Evolutionary conservation across 92 coral and sea anemone species (phyloP), one percentile per base, ranked within the genome.

Genomic region (Heteractis magnifica): DNA sequence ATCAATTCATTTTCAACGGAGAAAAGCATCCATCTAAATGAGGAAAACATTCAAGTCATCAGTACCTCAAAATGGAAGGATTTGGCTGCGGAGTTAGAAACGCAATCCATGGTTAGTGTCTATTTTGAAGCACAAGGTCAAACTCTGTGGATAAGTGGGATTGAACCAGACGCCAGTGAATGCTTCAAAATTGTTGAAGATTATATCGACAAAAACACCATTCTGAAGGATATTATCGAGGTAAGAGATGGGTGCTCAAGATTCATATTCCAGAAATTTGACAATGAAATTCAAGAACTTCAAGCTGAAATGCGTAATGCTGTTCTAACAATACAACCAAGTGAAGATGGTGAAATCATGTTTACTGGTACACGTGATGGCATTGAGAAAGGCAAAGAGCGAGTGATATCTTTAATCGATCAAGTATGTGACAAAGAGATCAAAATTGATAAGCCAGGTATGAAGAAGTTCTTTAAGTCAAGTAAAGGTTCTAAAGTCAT

Each of bases 321-420:
- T 6, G 65, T 77, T 15, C 83, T 90, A 4, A 51, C 9, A 73
- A 50, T 90, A 10, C 52, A 49, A 21, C 59, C 79, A 75, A 16
- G 79, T 49, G 87, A 80, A 48, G 86, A 79, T 49, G 85, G 72
- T 16, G 86, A 79, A 11, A 55, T 86, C 1, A 76, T 49, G 2
- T 41, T 93, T 19, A 83, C 90, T 26, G 97, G 97, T 23, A 89
- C 97, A 1, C 88, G 52, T 53, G 93, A 83, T 4, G 97, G 97
- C 0, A 89, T 91, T 5, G 51, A 65, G 52, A 64, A 75, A 20
- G 92, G 81, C 50, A 75, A 56, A 19, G 34, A 65, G 1, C 10
- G 53, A 51, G 21, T 93, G 6, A 21, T 52, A 13, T 68, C 90
- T 68, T n/a, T 59, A 49, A 53, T 26, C 56, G 79, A n/a, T 5